Percentiles rank a stretch among this genome's conserved stretches.
phyloP scores from a whole-genome alignment of 92 coral and sea anemone species.

The Scolanthus callimorphus region DNA sequence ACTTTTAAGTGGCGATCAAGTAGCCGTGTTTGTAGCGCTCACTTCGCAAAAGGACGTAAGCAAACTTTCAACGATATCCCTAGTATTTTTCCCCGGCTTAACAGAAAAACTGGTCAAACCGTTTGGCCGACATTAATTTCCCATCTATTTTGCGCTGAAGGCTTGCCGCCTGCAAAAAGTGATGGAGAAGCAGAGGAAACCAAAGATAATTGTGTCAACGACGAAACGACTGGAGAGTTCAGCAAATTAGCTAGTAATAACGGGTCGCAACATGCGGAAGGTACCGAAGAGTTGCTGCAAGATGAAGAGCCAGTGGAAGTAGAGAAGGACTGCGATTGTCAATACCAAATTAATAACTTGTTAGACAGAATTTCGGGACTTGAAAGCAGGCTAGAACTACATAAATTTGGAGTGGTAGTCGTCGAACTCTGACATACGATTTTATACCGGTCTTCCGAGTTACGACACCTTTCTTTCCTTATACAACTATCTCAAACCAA shows the following conservation, averaged over 20 bases:
- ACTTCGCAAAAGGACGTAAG: too few relatives aligned
- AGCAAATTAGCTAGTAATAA: neutral
- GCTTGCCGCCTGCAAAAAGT: neutral
- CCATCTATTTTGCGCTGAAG: slow-evolving; percentile 5
- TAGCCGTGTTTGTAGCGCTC: too few relatives aligned
- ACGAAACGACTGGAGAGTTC: neutral
- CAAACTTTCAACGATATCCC: too few relatives aligned
- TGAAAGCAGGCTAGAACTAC: slow-evolving; percentile 18
- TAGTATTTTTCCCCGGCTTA: slow-evolving; percentile 24
- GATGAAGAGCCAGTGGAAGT: neutral
- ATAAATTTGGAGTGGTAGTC: too few relatives aligned
- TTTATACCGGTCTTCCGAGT: too few relatives aligned
- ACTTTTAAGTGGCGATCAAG: too few relatives aligned
- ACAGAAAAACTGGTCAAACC: slow-evolving; percentile 11
- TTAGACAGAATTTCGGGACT: slow-evolving; percentile 5
- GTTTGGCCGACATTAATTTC: slow-evolving; percentile 27
- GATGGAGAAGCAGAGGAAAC: slow-evolving; percentile 3
- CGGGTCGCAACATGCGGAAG: neutral
- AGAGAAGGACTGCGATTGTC: slow-evolving; percentile 13
- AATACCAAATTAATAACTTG: slow-evolving; percentile 2
- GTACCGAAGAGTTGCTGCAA: neutral
- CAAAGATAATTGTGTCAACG: neutral
- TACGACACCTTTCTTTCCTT: too few relatives aligned
- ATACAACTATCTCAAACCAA: too few relatives aligned
- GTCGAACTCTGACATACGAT: too few relatives aligned